phyloP scores from a whole-genome alignment of 2,113 vertebrate species.

The Dromas ardeola region DNA sequence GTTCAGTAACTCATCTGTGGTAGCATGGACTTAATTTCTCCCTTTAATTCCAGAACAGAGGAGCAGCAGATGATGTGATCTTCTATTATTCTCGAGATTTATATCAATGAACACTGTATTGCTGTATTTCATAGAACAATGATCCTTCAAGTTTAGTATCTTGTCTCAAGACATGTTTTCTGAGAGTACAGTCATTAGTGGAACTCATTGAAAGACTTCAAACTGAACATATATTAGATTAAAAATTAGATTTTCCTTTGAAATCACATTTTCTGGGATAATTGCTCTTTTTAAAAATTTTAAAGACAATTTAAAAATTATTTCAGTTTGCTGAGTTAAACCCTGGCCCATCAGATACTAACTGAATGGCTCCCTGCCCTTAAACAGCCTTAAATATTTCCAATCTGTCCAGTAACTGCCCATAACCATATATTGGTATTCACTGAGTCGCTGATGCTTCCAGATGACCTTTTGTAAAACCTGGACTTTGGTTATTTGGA shows the following conservation, averaged over 20 bases:
- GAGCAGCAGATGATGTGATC: background rate
- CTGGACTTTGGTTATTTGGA: background rate
- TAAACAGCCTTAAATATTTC: background rate
- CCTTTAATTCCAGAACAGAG: conserved; percentile 11
- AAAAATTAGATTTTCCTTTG: conserved; percentile 13
- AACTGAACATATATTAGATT: background rate
- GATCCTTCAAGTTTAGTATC: conserved; percentile 8
- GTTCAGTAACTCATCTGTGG: conserved; percentile 7
- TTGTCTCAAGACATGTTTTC: conserved; percentile 17
- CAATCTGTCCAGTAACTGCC: background rate
- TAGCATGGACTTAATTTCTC: conserved; percentile 11
- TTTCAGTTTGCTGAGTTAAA: background rate
- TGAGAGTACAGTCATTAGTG: background rate
- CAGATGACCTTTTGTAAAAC: background rate
- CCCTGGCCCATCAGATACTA: background rate
- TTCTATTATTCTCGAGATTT: conserved; percentile 16
- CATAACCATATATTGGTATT: background rate
- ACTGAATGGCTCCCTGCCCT: background rate
- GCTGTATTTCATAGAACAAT: conserved; percentile 18
- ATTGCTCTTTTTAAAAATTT: background rate
- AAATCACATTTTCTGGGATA: conserved; percentile 11
- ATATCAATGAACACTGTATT: conserved; percentile 4
- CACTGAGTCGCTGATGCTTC: background rate
- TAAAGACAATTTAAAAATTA: background rate
- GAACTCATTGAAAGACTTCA: background rate